Percentiles rank a stretch among this genome's conserved stretches.
Evolutionary conservation across 2,113 vertebrate genomes (phyloP).

Genomic region (Pachycephala philippinensis): DNA sequence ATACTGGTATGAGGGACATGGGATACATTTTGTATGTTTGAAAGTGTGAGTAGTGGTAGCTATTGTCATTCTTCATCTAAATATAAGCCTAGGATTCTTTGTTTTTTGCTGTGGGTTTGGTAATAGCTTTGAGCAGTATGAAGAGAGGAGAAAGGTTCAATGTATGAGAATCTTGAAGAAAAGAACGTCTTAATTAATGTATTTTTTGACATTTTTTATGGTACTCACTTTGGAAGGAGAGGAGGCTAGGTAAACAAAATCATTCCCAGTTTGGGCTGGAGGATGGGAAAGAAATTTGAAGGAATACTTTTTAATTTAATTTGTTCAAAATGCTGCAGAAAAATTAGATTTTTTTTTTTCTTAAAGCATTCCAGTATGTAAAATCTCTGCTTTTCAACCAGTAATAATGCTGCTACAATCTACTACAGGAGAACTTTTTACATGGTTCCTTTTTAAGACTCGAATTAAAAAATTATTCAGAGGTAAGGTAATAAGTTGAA

Average conservation of each 20-base stretch:
- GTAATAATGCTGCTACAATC: neutral
- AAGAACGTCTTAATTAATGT: neutral
- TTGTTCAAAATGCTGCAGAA: neutral
- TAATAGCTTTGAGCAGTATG: neutral
- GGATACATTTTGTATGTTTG: neutral
- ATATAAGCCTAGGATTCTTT: neutral
- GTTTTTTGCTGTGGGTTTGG: neutral
- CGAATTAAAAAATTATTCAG: neutral
- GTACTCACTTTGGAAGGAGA: neutral
- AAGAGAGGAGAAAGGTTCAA: accelerated
- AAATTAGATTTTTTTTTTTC: neutral
- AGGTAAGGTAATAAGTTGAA: neutral
- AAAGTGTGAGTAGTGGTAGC: neutral
- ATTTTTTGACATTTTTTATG: neutral
- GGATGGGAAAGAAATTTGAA: neutral
- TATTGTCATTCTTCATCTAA: neutral
- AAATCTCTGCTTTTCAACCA: neutral
- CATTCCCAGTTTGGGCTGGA: neutral
- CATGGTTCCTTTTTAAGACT: neutral
- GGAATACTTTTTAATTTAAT: neutral
- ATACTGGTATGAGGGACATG: neutral
- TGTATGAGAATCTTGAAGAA: neutral
- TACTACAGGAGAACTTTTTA: neutral
- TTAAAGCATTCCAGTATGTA: neutral
- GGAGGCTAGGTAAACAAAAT: neutral